Percentiles rank a stretch among this genome's conserved stretches.
phyloP scores from a whole-genome alignment of 2,888 invertebrate genomes.

The Agrochola lota region DNA sequence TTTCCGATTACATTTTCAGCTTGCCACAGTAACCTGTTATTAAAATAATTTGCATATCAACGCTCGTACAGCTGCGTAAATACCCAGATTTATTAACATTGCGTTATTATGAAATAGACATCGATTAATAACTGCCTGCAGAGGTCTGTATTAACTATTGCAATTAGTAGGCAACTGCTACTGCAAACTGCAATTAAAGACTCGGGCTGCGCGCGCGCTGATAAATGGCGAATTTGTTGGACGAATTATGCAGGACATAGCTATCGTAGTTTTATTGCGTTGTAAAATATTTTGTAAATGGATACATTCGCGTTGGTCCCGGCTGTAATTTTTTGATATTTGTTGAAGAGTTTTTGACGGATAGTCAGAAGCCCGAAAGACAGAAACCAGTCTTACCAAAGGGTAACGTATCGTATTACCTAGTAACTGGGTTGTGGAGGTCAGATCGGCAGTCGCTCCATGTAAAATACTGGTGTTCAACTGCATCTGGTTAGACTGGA shows the following conservation, averaged over 20 bases:
- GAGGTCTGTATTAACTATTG: constrained; percentile 37
- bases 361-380: neutral
- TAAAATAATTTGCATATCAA: constrained; percentile 41
- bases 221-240: constrained; percentile 27
- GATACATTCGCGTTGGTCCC: neutral
- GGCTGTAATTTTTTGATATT: neutral
- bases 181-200: constrained; percentile 65
- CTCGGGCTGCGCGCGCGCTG: constrained; percentile 43
- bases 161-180: constrained; percentile 59
- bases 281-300: neutral
- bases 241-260: constrained; percentile 20
- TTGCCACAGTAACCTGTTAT: constrained; percentile 43
- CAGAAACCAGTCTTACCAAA: neutral
- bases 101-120: constrained; percentile 40
- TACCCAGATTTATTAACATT: constrained; percentile 48
- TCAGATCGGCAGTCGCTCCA: neutral
- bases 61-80: constrained; percentile 47
- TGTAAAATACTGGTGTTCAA: neutral
- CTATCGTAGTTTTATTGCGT: neutral
- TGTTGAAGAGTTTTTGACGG: neutral
- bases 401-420: neutral
- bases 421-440: neutral
- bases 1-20: constrained; percentile 35
- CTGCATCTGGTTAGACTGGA: neutral
- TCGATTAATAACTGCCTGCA: constrained; percentile 46